phyloP scores from a whole-genome alignment of 2,888 invertebrate genomes.

The Syrista parreyssii region DNA sequence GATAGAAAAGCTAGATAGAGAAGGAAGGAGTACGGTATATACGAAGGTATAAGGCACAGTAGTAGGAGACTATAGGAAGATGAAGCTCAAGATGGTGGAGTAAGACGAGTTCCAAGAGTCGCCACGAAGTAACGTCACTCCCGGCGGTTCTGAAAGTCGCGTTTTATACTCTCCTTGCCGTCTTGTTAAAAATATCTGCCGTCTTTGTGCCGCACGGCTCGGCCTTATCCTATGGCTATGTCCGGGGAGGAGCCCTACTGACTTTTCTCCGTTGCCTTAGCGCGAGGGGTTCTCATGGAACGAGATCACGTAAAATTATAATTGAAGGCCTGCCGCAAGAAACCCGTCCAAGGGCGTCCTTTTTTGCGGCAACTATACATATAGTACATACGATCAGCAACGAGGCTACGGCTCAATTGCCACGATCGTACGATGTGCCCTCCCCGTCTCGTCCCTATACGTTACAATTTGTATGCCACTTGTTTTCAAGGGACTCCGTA shows the following conservation, averaged over 20 bases:
- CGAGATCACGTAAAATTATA: constrained; percentile 18
- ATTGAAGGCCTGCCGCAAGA: constrained; percentile 6
- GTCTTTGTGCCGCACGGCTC: constrained; percentile 12
- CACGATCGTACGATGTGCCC: background rate
- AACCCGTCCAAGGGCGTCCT: background rate
- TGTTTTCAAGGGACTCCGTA: background rate
- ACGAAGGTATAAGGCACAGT: constrained; percentile 15
- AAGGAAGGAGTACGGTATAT: background rate
- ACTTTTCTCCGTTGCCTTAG: constrained; percentile 6
- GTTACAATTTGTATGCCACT: background rate
- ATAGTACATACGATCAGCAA: background rate
- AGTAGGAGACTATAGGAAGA: constrained; percentile 25
- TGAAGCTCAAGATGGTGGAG: constrained; percentile 21
- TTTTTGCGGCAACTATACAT: background rate
- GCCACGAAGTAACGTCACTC: constrained; percentile 27
- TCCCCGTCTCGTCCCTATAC: background rate
- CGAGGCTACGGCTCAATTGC: background rate
- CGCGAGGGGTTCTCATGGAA: constrained; percentile 16
- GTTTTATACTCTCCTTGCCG: constrained; percentile 29
- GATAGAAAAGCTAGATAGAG: constrained; percentile 15
- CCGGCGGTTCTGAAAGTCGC: constrained; percentile 36
- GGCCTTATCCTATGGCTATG: constrained; percentile 15
- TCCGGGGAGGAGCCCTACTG: constrained; percentile 18
- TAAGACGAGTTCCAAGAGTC: constrained; percentile 27
- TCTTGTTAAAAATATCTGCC: constrained; percentile 46